phyloP scores from a whole-genome alignment of 2,797 vertebrate species.

The Delichon dasypus region DNA sequence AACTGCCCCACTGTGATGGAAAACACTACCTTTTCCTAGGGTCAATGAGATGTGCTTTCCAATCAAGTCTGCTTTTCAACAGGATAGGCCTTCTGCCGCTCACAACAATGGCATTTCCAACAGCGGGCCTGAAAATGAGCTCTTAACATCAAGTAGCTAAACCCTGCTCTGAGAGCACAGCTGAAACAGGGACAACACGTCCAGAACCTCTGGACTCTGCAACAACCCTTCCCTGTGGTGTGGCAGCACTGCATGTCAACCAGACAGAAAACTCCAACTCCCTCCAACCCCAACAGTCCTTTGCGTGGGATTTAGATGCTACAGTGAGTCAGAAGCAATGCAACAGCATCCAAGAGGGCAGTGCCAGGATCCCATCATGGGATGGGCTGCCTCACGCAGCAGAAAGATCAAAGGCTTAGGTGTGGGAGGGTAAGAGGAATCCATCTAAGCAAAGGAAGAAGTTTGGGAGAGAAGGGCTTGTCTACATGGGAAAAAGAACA shows the following conservation, averaged over 20 bases:
- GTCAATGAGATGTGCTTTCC: neutral
- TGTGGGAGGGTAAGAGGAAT: slow-evolving; percentile 50
- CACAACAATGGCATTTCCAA: neutral
- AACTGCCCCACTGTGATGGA: neutral
- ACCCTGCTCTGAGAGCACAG: neutral
- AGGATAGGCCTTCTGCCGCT: neutral
- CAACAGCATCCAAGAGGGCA: slow-evolving; percentile 29
- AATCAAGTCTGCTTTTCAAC: neutral
- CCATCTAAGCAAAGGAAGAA: neutral
- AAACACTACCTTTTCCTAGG: neutral
- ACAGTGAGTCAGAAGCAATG: slow-evolving; percentile 25
- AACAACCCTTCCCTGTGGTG: neutral
- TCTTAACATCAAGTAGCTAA: neutral
- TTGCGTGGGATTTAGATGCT: neutral
- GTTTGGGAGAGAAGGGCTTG: slow-evolving; percentile 42
- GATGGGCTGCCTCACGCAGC: slow-evolving; percentile 13
- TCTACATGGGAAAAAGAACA: neutral
- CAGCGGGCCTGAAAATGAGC: neutral
- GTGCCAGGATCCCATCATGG: slow-evolving; percentile 23
- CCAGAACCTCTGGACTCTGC: neutral
- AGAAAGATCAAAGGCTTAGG: slow-evolving; percentile 63
- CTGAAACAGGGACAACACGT: neutral
- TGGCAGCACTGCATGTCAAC: neutral
- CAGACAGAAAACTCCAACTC: neutral
- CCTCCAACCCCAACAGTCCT: neutral